Conservation (phyloP, 2,797 vertebrate genomes). For the Darevskia nairensis region DNA sequence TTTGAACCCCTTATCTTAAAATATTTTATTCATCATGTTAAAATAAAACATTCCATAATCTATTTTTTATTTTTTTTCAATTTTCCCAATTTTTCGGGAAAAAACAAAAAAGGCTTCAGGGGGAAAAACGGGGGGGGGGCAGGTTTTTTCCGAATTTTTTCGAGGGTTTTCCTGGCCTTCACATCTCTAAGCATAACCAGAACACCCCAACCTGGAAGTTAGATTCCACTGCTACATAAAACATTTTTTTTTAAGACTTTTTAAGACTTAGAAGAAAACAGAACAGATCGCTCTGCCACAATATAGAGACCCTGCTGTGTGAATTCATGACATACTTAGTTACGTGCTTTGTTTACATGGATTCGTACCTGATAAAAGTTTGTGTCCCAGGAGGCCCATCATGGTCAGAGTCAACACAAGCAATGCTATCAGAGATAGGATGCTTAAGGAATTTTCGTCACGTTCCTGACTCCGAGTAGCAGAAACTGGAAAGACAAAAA, state of each 20-base stretch:
- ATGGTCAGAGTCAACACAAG: not conserved
- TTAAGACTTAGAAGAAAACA: too few relatives aligned
- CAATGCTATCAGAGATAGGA: not conserved
- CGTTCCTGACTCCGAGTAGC: conserved; percentile 21
- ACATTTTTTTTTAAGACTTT: not conserved
- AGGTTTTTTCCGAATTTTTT: too few relatives aligned
- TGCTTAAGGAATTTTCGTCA: conserved; percentile 33
- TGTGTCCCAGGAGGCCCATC: conserved; percentile 24
- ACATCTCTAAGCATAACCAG: not conserved
- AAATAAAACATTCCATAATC: too few relatives aligned
- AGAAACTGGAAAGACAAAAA: conserved; percentile 19
- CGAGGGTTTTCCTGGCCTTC: too few relatives aligned
- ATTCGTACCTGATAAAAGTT: conserved; percentile 31
- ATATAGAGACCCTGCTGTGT: not conserved
- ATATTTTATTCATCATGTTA: too few relatives aligned
- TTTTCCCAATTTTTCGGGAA: too few relatives aligned
- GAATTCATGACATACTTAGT: not conserved
- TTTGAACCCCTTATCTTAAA: too few relatives aligned
- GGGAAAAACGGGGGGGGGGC: too few relatives aligned
- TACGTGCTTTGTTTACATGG: not conserved
- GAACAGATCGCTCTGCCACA: too few relatives aligned
- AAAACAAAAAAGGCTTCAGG: too few relatives aligned
- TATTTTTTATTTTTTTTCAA: too few relatives aligned
- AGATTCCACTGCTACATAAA: not conserved
- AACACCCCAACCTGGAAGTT: not conserved